Base-by-base conservation (phyloP, 2,888 invertebrate species). In the Cryptocephalus moraei region DNA sequence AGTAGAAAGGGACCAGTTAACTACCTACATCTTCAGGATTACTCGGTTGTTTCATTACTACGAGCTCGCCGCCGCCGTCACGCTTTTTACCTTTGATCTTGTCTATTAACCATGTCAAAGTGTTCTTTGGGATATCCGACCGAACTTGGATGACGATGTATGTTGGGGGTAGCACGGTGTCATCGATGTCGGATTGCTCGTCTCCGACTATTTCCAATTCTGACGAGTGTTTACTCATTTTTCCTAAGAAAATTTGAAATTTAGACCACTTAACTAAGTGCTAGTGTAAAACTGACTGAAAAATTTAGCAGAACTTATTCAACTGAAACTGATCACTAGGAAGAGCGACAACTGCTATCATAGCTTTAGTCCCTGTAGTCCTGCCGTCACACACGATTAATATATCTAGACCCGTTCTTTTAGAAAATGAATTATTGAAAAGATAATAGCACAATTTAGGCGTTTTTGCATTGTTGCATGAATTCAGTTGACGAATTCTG, bases 51-150 rank as follows among this genome's bases (percentile, higher is more conserved):
- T 77, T 70, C 54, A 75, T 68, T 1, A 77, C 71, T n/a, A 77
- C 59, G 4, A 78, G 64, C 61, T 78, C 77, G 6, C 76, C 77
- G 8, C 78, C 77, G 2, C 77, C 78, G 58, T 77, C 73, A 42
- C 71, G 67, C 41, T 73, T 69, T 52, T 72, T 72, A 10, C 73
- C 75, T 32, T 67, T 65, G 12, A 78, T 75, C 63, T 76, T 77
- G 46, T 72, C 70, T 22, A 76, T 69, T 11, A 79, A 63, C 77
- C 78, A 79, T 50, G 68, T 63, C 12, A 76, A 59, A 1, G 77
- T 73, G 41, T 68, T 69, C 41, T 71, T 67, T 41, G 73, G 71
- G 36, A 74, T 68, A 44, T 71, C 66, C 4, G 70, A 64, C 38
- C 71, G 60, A 52, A 77, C 68, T 59, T 72, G 70, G 12, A 77